Conservation (phyloP, 2,888 invertebrate species). For the Dorcus hopei region DNA sequence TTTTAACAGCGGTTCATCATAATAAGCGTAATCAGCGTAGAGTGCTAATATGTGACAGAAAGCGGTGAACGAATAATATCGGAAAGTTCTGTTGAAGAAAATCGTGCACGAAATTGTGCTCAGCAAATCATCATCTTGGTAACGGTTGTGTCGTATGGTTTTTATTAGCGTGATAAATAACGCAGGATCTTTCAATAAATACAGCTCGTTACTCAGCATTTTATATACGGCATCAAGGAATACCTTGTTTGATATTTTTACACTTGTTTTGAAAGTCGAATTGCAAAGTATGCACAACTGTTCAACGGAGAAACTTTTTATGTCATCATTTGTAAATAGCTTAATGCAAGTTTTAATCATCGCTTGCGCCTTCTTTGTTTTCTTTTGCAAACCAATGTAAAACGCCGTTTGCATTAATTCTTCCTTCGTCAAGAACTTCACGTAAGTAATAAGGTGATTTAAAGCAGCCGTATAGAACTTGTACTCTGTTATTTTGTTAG, state of each 20-base stretch:
- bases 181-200: constrained; percentile 42
- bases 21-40: constrained; percentile 46
- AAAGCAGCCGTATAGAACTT: constrained; percentile 39
- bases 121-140: constrained; percentile 43
- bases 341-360: constrained; percentile 37
- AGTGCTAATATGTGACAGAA: constrained; percentile 47
- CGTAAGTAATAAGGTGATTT: constrained; percentile 29
- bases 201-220: constrained; percentile 41
- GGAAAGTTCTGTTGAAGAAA: constrained; percentile 41
- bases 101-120: constrained; percentile 43
- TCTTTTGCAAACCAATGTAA: constrained; percentile 44
- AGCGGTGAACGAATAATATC: constrained; percentile 41
- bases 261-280: constrained; percentile 45
- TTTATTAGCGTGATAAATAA: constrained; percentile 48
- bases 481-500: constrained; percentile 37
- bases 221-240: constrained; percentile 38
- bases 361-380: constrained; percentile 31
- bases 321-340: constrained; percentile 27
- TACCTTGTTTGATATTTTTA: constrained; percentile 37
- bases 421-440: constrained; percentile 32
- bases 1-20: constrained; percentile 39
- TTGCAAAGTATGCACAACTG: constrained; percentile 47
- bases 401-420: constrained; percentile 45
- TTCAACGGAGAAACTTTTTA: constrained; percentile 36
- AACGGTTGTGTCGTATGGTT: constrained; percentile 44